Evolutionary conservation across 2,113 vertebrate species (phyloP), one percentile per base, ranked within the genome.

Genomic region (Patagioenas fasciata): DNA sequence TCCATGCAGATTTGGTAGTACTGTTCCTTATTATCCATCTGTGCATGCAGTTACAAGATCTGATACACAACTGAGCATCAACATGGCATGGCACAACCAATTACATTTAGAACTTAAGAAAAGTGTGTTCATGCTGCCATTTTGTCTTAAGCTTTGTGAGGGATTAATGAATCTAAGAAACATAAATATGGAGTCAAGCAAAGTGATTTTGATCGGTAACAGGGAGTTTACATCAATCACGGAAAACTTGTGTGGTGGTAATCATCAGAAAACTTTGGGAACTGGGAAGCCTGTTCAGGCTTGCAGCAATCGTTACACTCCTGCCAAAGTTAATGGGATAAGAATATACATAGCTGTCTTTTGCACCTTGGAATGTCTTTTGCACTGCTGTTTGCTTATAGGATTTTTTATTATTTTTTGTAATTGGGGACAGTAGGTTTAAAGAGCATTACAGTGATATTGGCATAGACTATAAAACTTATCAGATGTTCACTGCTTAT

Each of bases 401-500:
- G 31, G 5, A 50, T 54, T 29, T 24, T 64, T 65, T 36, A 60
- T 71, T 70, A 25, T 29, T 73, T 20, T 78, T 73, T 70, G 32
- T 85, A 40, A 13, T 13, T 71, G 38, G 17, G 77, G 65, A 86
- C 48, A 74, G 13, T 53, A 67, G 34, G 44, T 78, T 96, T 86
- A 91, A 94, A 94, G 48, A 75, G 29, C 42, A 83, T 78, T 91
- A 58, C 18, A 83, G 24, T n/a, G 82, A 61, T 80, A 60, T 50
- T 90, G 80, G 53, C 80, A 81, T 65, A 79, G 34, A 64, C 80
- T 88, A 34, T 85, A 91, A 93, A 90, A 85, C 60, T 81, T 90
- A 91, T 96, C 93, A 96, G 88, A 95, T 94, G 85, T 95, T 97
- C 82, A 48, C 48, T 88, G 70, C 79, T 93, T 91, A 91, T 92